These are phyloP conservation scores for Paratilapia polleni DNA, from an alignment of 2,113 vertebrate genomes.

Conservation along the genomic window DNA sequence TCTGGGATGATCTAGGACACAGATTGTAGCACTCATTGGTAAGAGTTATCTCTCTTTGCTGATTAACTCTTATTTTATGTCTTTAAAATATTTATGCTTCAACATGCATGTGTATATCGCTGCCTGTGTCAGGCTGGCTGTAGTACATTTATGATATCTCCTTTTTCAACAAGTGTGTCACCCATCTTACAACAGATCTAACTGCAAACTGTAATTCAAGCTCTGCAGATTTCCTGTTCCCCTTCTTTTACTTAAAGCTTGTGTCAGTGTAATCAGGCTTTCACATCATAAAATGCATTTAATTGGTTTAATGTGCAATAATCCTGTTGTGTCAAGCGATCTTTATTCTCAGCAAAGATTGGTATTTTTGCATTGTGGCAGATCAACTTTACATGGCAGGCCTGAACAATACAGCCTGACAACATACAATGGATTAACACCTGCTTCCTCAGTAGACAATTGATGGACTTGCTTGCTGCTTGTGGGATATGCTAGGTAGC, in stretches of 20 bases:
- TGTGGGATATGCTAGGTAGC: conserved; percentile 4
- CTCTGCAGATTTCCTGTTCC: conserved; percentile 62
- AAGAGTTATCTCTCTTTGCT: conserved; percentile 1
- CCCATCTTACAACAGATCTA: conserved; percentile 8
- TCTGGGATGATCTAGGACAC: conserved; percentile 22
- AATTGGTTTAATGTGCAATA: neutral
- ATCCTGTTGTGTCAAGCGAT: neutral
- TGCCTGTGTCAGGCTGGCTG: neutral
- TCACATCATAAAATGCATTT: neutral
- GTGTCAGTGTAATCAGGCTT: neutral
- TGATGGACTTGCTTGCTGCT: neutral
- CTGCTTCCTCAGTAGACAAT: conserved; percentile 73
- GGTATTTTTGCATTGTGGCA: neutral
- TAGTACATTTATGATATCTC: neutral
- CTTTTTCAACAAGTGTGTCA: neutral
- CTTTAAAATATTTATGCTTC: neutral
- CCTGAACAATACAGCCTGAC: conserved; percentile 1
- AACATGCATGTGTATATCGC: neutral
- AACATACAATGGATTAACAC: conserved; percentile 57
- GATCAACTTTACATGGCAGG: neutral
- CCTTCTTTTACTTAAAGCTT: conserved; percentile 12
- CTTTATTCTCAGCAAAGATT: neutral
- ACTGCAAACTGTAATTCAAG: conserved; percentile 32
- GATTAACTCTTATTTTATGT: neutral
- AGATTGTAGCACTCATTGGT: conserved; percentile 28